A percentile compares a stretch with the other conserved stretches of the same genome.
These are phyloP conservation scores for Catharus bicknelli DNA, from an alignment of 2,113 vertebrate genomes.

Conservation along the genomic window DNA sequence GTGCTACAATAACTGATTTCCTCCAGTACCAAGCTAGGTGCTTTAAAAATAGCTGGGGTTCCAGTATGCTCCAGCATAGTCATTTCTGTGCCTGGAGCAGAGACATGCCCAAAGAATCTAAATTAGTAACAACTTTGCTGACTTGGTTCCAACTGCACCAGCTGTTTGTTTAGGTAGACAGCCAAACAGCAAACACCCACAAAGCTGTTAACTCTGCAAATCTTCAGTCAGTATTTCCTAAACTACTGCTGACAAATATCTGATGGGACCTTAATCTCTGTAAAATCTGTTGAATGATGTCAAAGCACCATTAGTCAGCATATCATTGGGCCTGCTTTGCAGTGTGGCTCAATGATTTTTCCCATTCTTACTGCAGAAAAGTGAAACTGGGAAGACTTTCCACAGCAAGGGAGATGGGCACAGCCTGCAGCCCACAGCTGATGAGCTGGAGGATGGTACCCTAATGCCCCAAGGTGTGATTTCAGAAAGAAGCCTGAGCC, in stretches of 20 bases:
- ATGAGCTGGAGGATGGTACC: neutral
- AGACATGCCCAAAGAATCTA: neutral
- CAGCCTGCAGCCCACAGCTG: accelerated
- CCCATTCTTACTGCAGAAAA: neutral
- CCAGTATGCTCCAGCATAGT: neutral
- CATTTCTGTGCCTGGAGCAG: neutral
- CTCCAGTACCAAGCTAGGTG: neutral
- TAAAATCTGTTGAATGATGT: constrained; percentile 22
- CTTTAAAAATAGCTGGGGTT: constrained; percentile 12
- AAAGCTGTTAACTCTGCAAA: constrained; percentile 49
- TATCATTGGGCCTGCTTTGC: neutral
- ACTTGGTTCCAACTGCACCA: constrained; percentile 41
- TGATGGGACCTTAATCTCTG: constrained; percentile 28
- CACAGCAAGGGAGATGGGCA: accelerated
- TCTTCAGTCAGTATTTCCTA: constrained; percentile 38
- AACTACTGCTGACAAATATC: constrained; percentile 52
- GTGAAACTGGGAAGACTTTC: neutral
- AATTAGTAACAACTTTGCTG: constrained; percentile 1
- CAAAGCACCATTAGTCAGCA: constrained; percentile 48
- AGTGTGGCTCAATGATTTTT: neutral
- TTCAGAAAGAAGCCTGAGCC: neutral
- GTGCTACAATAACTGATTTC: neutral
- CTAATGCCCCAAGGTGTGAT: neutral
- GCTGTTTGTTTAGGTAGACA: constrained; percentile 45
- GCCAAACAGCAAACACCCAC: constrained; percentile 34